Evolutionary conservation across 2,888 invertebrate genomes (phyloP).

Genomic region (Archaeoteleia sp.): DNA sequence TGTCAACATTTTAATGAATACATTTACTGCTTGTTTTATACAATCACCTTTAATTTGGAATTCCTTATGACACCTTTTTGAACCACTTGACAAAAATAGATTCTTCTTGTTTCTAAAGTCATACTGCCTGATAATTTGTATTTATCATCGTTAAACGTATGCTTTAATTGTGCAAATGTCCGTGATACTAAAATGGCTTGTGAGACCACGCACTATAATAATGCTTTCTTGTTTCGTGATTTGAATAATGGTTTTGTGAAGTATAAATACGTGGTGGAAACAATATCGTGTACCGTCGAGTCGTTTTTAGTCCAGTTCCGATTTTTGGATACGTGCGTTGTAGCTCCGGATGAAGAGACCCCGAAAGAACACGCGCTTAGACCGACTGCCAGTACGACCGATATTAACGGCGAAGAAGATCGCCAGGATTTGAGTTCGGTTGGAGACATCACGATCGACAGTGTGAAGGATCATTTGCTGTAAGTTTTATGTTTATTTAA

Average conservation of each 20-base stretch:
- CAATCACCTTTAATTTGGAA: too few species aligned
- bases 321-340: conserved; percentile 59
- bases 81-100: too few species aligned
- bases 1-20: too few species aligned
- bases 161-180: conserved; percentile 8
- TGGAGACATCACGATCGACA: conserved; percentile 95
- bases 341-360: conserved; percentile 68
- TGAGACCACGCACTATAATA: background rate
- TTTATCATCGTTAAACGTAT: conserved; percentile 1
- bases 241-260: background rate
- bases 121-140: conserved; percentile 4
- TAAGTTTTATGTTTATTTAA: too few species aligned
- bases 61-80: too few species aligned
- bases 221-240: background rate
- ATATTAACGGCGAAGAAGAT: conserved; percentile 76
- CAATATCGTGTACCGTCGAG: background rate
- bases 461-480: conserved; percentile 90
- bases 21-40: too few species aligned
- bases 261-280: background rate
- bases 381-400: conserved; percentile 67
- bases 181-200: conserved; percentile 8
- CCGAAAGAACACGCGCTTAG: conserved; percentile 67
- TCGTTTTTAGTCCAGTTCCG: conserved; percentile 19
- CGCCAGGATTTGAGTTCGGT: conserved; percentile 78
- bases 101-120: too few species aligned